A percentile compares a stretch with the other conserved stretches of the same genome.
Evolutionary conservation across 2,797 vertebrate species (phyloP).

Genomic region (Cyprinella venusta): DNA sequence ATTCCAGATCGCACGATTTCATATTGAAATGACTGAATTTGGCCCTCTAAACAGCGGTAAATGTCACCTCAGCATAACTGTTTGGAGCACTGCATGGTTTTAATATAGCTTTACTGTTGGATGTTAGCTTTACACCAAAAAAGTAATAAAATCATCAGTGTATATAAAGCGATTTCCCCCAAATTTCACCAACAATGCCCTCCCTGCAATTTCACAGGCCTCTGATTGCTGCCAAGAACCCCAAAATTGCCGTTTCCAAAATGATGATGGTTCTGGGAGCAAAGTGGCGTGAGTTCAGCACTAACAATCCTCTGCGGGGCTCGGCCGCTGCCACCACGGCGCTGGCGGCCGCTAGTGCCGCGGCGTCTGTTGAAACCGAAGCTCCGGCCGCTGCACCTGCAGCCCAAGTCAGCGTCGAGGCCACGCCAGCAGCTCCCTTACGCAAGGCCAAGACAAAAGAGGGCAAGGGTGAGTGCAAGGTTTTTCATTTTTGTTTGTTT

Average conservation of each 20-base stretch:
- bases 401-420: conserved; percentile 51
- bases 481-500: not conserved
- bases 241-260: conserved; percentile 97
- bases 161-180: not conserved
- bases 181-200: not conserved
- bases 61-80: not conserved
- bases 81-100: not conserved
- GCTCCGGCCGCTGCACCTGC: not conserved
- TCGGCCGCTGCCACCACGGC: conserved; percentile 91
- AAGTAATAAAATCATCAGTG: not conserved
- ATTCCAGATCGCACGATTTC: not conserved
- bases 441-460: conserved; percentile 99
- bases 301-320: conserved; percentile 95
- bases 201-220: conserved; percentile 77
- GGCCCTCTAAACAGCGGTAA: not conserved
- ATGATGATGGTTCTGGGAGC: conserved; percentile 99
- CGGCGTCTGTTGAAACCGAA: conserved; percentile 89
- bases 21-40: not conserved
- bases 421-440: conserved; percentile 81
- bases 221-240: conserved; percentile 96
- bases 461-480: conserved; percentile 87
- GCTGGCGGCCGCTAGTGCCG: conserved; percentile 85
- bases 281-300: conserved; percentile 98
- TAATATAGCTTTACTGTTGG: too few species aligned
- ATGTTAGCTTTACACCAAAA: not conserved